phyloP scores from a whole-genome alignment of 2,888 invertebrate genomes.

The Chaetogeoica ovagalla region DNA sequence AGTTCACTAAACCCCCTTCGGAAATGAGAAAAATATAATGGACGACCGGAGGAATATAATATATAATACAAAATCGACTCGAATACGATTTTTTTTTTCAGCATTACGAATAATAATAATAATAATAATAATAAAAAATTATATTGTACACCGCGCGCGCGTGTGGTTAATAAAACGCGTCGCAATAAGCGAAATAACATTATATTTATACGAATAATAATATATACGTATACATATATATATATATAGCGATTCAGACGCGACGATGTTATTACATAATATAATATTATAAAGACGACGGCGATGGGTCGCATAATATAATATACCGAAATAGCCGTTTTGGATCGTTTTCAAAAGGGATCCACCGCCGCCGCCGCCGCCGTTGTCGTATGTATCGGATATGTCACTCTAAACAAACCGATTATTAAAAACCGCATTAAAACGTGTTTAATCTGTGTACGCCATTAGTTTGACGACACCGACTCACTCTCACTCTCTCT shows the following conservation, averaged over 20 bases:
- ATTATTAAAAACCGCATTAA: conserved; percentile 53
- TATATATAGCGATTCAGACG: no score
- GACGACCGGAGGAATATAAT: neutral
- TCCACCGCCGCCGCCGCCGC: conserved; percentile 15
- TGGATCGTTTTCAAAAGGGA: conserved; percentile 53
- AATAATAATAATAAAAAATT: no score
- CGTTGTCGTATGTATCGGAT: conserved; percentile 19
- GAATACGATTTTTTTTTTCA: neutral
- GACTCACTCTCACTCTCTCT: neutral
- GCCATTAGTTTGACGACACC: conserved; percentile 53
- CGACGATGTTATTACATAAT: no score
- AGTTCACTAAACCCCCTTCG: conserved; percentile 44
- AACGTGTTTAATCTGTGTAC: conserved; percentile 53
- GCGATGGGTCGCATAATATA: neutral
- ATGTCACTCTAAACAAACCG: conserved; percentile 53
- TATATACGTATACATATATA: neutral
- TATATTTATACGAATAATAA: conserved; percentile 1
- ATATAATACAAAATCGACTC: neutral
- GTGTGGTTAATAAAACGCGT: no score
- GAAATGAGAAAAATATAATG: conserved; percentile 3
- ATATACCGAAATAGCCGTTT: conserved; percentile 49
- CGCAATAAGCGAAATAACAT: neutral
- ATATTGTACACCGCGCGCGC: neutral
- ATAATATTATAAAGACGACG: conserved; percentile 30
- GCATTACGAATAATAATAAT: neutral